Percentiles rank a stretch among this genome's conserved stretches.
Conservation (phyloP, 2,888 invertebrate species). For the Corbicula japonica region DNA sequence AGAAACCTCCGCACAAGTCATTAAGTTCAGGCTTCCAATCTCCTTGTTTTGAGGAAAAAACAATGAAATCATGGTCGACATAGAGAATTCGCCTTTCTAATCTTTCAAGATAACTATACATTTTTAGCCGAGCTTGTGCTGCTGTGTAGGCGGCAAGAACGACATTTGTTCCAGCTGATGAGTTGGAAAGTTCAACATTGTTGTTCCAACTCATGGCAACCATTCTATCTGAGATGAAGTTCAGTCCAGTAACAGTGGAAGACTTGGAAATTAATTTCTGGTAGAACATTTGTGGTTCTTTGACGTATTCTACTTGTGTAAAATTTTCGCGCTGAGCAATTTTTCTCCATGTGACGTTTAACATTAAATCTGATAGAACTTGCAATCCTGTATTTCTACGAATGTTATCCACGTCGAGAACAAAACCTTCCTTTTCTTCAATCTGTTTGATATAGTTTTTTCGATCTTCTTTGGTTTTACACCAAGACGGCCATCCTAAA, state of each 20-base stretch:
- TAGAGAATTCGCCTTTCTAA: slow-evolving; percentile 28
- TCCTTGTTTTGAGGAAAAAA: slow-evolving; percentile 18
- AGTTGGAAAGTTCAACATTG: slow-evolving; percentile 31
- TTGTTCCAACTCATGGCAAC: slow-evolving; percentile 32
- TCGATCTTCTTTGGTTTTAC: slow-evolving; percentile 62
- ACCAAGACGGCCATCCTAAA: slow-evolving; percentile 74
- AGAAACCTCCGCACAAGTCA: slow-evolving; percentile 83
- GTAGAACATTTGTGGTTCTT: slow-evolving; percentile 25
- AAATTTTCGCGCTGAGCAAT: no score
- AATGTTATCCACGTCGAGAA: slow-evolving; percentile 32
- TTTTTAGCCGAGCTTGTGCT: slow-evolving; percentile 50
- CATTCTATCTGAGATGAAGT: slow-evolving; percentile 30
- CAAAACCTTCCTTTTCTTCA: slow-evolving; percentile 23
- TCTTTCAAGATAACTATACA: slow-evolving; percentile 40
- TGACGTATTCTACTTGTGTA: slow-evolving; percentile 7
- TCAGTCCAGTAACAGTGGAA: slow-evolving; percentile 22
- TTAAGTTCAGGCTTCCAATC: slow-evolving; percentile 71
- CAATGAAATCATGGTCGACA: slow-evolving; percentile 33
- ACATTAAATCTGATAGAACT: slow-evolving; percentile 35
- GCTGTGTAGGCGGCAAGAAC: slow-evolving; percentile 51
- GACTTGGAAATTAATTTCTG: slow-evolving; percentile 38
- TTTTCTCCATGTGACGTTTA: slow-evolving; percentile 37
- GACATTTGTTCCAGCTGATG: slow-evolving; percentile 42
- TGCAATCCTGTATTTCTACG: slow-evolving; percentile 38
- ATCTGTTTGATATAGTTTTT: slow-evolving; percentile 68